Evolutionary conservation across 2,797 vertebrate genomes (phyloP).

Genomic region (Cuculus canorus): DNA sequence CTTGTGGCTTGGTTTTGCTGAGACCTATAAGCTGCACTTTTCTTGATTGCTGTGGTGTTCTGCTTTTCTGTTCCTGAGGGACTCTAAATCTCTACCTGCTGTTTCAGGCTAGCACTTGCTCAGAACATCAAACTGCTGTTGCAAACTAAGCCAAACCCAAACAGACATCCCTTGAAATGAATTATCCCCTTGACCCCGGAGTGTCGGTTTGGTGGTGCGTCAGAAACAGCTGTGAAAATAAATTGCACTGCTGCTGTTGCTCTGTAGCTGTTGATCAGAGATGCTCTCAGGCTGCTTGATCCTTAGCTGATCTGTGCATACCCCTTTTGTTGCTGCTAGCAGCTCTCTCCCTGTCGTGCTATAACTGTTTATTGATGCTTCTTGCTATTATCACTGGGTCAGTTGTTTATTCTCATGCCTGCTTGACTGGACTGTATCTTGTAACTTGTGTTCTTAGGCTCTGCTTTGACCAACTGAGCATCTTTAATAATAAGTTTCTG

Average conservation of each 20-base stretch:
- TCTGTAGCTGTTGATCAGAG: not conserved
- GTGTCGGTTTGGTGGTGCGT: not conserved
- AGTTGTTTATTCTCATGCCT: not conserved
- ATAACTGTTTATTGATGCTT: not conserved
- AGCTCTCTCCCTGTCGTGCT: not conserved
- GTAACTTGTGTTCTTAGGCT: not conserved
- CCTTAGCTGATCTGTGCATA: not conserved
- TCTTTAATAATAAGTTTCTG: not conserved
- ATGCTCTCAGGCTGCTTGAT: not conserved
- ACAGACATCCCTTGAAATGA: constrained; percentile 25
- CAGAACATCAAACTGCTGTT: not conserved
- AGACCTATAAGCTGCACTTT: not conserved
- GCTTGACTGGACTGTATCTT: not conserved
- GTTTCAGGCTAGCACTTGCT: not conserved
- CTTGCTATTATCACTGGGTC: not conserved
- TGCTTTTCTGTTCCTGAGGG: constrained; percentile 2
- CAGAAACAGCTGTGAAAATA: constrained; percentile 53
- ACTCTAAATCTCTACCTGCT: not conserved
- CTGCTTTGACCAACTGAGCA: not conserved
- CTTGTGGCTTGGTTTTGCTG: not conserved
- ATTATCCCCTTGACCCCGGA: not conserved
- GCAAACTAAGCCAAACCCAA: not conserved
- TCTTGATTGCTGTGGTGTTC: not conserved
- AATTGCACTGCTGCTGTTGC: not conserved
- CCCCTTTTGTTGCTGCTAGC: not conserved